Conservation (phyloP, 92 coral and sea anemone species). For the Actinostola sp. region DNA sequence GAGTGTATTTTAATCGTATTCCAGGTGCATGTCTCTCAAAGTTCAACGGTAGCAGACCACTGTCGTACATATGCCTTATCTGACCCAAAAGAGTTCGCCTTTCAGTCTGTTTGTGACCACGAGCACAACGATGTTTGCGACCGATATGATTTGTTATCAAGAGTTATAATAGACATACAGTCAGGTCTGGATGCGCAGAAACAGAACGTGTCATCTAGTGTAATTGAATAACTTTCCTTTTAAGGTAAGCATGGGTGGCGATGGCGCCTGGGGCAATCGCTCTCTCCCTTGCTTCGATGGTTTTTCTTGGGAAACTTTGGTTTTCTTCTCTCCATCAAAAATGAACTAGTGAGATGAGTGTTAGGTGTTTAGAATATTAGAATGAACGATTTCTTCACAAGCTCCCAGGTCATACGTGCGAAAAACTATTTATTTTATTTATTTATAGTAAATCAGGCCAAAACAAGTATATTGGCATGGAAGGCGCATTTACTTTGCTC, state of each 20-base stretch:
- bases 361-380: neutral
- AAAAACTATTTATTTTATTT: no score
- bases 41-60: slow-evolving; percentile 64
- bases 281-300: no score
- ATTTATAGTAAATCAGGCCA: slow-evolving; percentile 44
- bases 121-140: slow-evolving; percentile 52
- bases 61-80: slow-evolving; percentile 62
- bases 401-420: neutral
- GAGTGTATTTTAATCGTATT: no score
- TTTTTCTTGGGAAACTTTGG: no score
- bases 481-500: slow-evolving; percentile 59
- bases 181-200: no score
- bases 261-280: no score
- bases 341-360: no score
- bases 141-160: slow-evolving; percentile 45
- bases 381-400: neutral
- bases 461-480: slow-evolving; percentile 37
- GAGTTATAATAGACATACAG: slow-evolving; percentile 39
- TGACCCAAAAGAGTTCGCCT: slow-evolving; percentile 61
- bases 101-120: slow-evolving; percentile 60
- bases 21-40: slow-evolving; percentile 60
- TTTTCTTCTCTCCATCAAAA: no score
- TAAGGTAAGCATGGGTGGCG: no score
- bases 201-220: no score
- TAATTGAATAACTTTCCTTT: no score